phyloP scores from a whole-genome alignment of 2,113 vertebrate genomes.

The Cavia porcellus region DNA sequence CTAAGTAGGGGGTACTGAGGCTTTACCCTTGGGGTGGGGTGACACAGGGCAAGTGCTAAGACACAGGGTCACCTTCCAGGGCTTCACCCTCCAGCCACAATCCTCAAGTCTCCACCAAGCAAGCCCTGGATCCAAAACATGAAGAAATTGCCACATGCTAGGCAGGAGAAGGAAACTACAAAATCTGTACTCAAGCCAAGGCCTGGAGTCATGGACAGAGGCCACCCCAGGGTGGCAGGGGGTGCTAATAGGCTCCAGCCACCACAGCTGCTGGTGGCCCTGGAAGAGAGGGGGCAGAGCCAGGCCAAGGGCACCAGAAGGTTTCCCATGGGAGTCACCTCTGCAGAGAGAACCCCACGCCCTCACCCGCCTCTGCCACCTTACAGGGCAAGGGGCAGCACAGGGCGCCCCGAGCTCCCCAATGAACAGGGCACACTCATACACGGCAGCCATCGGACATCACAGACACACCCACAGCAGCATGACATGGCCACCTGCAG shows the following conservation, averaged over 20 bases:
- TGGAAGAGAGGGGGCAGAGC: neutral
- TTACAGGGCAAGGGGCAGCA: too few relatives aligned
- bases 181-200: neutral
- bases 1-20: neutral
- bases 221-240: neutral
- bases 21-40: neutral
- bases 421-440: neutral
- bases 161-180: neutral
- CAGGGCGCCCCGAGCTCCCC: fast-evolving
- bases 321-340: constrained; percentile 69
- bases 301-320: constrained; percentile 34
- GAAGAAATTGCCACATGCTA: neutral
- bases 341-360: neutral
- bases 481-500: neutral
- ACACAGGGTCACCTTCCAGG: neutral
- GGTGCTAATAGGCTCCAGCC: neutral
- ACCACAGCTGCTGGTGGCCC: constrained; percentile 21
- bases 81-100: too few relatives aligned
- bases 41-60: neutral
- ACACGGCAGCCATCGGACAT: neutral
- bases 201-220: neutral
- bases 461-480: neutral
- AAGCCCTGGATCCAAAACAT: neutral
- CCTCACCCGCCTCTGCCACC: neutral
- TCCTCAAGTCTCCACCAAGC: too few relatives aligned